Conservation (phyloP, 2,113 vertebrate species). For the Xerus inauris region DNA sequence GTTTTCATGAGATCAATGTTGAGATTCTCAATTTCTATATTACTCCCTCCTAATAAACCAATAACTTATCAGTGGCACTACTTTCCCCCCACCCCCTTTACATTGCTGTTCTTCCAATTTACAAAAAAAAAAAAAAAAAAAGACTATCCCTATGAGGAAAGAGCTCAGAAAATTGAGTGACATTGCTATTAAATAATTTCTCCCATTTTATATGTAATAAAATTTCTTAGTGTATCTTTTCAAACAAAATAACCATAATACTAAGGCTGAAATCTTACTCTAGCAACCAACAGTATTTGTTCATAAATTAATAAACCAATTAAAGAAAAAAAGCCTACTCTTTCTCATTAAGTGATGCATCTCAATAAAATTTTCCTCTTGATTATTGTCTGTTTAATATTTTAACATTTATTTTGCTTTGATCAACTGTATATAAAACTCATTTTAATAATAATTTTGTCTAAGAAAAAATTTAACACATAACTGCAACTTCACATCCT, state of each 20-base stretch:
- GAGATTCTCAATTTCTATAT: not conserved
- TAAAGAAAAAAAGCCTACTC: not conserved
- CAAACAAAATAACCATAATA: not conserved
- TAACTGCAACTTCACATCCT: not conserved
- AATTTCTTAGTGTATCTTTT: not conserved
- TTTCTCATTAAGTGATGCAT: not conserved
- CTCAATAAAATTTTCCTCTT: not conserved
- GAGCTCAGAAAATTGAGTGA: not conserved
- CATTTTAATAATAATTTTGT: conserved; percentile 18
- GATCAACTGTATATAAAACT: not conserved
- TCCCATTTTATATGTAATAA: not conserved
- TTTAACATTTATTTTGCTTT: conserved; percentile 42
- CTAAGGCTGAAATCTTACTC: not conserved
- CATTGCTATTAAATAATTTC: not conserved
- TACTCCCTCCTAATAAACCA: not conserved
- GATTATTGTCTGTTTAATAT: not conserved
- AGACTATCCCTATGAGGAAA: not conserved
- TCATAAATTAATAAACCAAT: not conserved
- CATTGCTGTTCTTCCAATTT: not conserved
- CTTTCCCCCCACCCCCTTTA: not conserved
- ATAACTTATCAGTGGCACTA: not conserved
- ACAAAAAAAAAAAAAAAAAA: no score
- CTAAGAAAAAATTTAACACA: not conserved
- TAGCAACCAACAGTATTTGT: not conserved
- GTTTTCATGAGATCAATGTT: not conserved